These are phyloP conservation scores for Luidia sarsii DNA, from an alignment of 53 echinoderm and acorn worm species.

Conservation along the genomic window DNA sequence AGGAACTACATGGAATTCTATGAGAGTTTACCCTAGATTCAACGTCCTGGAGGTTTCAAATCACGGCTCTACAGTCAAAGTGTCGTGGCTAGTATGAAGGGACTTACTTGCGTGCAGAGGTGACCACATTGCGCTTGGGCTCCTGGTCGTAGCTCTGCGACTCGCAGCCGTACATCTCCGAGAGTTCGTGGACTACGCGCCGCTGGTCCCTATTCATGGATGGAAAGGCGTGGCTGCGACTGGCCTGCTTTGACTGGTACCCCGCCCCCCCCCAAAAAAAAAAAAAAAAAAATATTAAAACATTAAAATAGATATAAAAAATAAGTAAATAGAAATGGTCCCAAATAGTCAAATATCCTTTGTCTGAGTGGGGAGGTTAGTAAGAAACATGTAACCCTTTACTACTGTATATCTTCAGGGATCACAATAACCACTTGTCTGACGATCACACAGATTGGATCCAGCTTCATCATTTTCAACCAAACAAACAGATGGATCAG, in stretches of 20 bases:
- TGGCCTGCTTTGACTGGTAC: slow-evolving; percentile 78
- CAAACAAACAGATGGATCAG: no score
- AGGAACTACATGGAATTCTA: no score
- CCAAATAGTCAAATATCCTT: no score
- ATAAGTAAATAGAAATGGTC: no score
- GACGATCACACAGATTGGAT: no score
- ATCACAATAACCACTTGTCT: no score
- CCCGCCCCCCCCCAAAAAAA: neutral
- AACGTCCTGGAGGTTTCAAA: neutral
- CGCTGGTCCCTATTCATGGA: slow-evolving; percentile 81
- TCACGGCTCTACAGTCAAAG: neutral
- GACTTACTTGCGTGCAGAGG: slow-evolving; percentile 87
- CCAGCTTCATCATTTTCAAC: no score
- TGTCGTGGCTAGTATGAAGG: neutral
- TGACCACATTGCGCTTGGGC: slow-evolving; percentile 90
- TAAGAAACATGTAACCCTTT: no score
- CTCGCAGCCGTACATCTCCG: slow-evolving; percentile 91
- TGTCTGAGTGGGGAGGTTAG: no score
- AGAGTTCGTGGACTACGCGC: slow-evolving; percentile 83
- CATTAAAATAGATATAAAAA: no score
- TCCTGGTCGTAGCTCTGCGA: slow-evolving; percentile 96
- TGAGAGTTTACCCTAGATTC: no score
- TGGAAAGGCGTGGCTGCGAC: slow-evolving; percentile 85
- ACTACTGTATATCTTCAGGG: no score
- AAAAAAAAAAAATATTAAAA: neutral